Evolutionary conservation across 1,140 invertebrate genomes (phyloP), one percentile per base, ranked within the genome.

Genomic region (Aradophagus sp.): DNA sequence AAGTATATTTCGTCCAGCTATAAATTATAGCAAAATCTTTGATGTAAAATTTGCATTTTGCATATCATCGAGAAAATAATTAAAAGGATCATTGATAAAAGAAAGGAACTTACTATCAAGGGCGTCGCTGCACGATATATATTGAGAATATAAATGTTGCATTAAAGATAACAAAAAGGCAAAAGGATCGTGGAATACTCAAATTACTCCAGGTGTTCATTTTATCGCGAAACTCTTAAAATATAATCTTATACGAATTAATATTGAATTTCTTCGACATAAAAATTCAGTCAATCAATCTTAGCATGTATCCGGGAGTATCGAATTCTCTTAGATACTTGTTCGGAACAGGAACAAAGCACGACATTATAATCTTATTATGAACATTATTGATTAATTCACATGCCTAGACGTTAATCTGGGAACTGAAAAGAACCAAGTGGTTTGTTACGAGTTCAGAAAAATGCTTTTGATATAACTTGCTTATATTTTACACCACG

Each of bases 231-330:
- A 56, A 44, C 38, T 45, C 44, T 12, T 47, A 38, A 58, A 48
- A 17, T 20, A 29, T 20, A 61, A 50, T 50, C 27, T 44, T 31
- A 50, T 61, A 61, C 42, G 56, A 61, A 50, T 48, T 42, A 50
- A 61, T 61, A 61, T 50, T 27, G 20, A 61, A 50, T 61, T 61
- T 61, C 56, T 1, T 36, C 23, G 11, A 12, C 35, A 11, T 47
- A 41, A n/a, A n/a, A n/a, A n/a, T n/a, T n/a, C n/a, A n/a, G n/a
- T n/a, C n/a, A n/a, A n/a, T n/a, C n/a, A n/a, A n/a, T n/a, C n/a
- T n/a, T n/a, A n/a, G n/a, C n/a, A n/a, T n/a, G n/a, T n/a, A n/a
- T n/a, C n/a, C n/a, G n/a, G n/a, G n/a, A n/a, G n/a, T n/a, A n/a
- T n/a, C n/a, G n/a, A n/a, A n/a, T n/a, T n/a, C 32, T 53, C 16